Evolutionary conservation across 2,113 vertebrate species (phyloP).

Genomic region (Gracilinanus agilis): DNA sequence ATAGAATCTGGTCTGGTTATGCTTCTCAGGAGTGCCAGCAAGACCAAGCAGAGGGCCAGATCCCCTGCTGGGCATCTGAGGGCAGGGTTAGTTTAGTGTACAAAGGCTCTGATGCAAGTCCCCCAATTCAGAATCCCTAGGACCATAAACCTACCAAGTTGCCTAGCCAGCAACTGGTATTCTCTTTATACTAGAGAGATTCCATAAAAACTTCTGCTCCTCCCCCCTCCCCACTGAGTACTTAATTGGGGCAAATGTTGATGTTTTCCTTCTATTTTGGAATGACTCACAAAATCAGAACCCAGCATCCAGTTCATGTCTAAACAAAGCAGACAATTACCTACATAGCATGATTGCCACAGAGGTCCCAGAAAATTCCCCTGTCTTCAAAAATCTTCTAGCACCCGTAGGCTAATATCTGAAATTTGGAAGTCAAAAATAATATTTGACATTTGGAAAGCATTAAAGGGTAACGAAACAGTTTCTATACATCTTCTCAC

Average conservation of each 20-base stretch:
- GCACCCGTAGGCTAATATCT: background rate
- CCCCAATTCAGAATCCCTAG: background rate
- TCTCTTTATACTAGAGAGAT: no score
- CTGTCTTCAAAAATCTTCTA: background rate
- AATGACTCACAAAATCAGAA: conserved; percentile 2
- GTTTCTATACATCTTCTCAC: background rate
- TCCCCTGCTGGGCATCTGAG: background rate
- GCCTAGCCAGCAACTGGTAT: background rate
- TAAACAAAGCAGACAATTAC: background rate
- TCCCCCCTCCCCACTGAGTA: background rate
- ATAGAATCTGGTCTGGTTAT: background rate
- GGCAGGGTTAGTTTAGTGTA: background rate
- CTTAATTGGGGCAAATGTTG: background rate
- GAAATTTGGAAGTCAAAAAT: background rate
- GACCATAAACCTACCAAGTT: accelerated
- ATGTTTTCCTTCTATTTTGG: background rate
- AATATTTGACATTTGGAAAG: background rate
- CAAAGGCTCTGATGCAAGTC: background rate
- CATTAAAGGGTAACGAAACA: background rate
- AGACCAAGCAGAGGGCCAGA: background rate
- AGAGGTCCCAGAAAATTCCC: background rate
- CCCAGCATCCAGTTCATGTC: background rate
- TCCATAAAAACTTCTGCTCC: background rate
- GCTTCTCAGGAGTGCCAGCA: background rate
- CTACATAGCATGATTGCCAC: background rate